Percentiles rank a stretch among this genome's conserved stretches.
phyloP scores from a whole-genome alignment of 2,113 vertebrate species.

The Myiopsitta monachus region DNA sequence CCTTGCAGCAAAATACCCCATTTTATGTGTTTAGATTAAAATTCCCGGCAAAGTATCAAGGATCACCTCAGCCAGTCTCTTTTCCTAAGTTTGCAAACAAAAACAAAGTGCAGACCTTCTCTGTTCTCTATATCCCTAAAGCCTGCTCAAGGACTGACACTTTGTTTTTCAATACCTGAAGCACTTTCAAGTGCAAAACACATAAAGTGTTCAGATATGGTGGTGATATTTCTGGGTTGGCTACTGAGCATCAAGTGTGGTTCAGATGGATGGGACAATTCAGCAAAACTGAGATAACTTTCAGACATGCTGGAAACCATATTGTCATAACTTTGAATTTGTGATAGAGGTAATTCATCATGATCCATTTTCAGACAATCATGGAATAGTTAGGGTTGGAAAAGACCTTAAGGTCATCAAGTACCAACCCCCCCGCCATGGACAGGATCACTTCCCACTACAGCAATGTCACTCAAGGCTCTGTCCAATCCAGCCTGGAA shows the following conservation, averaged over 20 bases:
- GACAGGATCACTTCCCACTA: too few relatives aligned
- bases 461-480: too few relatives aligned
- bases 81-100: neutral
- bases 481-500: too few relatives aligned
- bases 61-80: neutral
- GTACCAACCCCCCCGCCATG: too few relatives aligned
- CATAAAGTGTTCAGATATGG: neutral
- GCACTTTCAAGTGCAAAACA: neutral
- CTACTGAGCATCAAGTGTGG: rapidly evolving
- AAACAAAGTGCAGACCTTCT: neutral
- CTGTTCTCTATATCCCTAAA: neutral
- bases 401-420: too few relatives aligned
- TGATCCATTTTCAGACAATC: neutral
- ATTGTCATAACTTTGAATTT: neutral
- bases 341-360: neutral
- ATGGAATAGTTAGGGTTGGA: too few relatives aligned
- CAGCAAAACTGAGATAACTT: neutral
- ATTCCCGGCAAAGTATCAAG: neutral
- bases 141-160: neutral
- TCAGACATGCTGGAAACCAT: neutral
- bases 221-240: neutral
- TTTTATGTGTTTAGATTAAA: neutral
- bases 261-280: neutral
- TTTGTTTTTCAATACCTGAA: neutral
- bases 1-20: neutral